Evolutionary conservation across 2,888 invertebrate species (phyloP).

Genomic region (Crioceris asparagi): DNA sequence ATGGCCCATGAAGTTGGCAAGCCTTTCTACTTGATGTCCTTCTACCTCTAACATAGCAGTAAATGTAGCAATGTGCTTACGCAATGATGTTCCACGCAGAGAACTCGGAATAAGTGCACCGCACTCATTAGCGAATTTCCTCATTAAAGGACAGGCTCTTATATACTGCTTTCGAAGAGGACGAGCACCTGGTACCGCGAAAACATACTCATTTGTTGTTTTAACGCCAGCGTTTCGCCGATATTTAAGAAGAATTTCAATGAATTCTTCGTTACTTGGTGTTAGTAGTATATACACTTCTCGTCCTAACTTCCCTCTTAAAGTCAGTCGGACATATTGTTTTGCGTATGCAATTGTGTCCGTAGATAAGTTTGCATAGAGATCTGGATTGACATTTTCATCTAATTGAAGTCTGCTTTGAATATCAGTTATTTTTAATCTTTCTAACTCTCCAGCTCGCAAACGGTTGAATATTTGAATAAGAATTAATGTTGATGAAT

Average conservation of each 20-base stretch:
- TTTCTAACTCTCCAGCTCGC: not conserved
- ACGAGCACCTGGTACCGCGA: not conserved
- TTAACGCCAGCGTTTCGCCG: not conserved
- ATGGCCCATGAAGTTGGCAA: not conserved
- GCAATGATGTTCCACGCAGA: not conserved
- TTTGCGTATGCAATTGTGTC: not conserved
- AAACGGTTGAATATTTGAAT: not conserved
- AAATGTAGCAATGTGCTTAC: not conserved
- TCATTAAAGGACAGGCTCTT: not conserved
- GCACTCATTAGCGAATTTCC: not conserved
- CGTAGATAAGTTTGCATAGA: not conserved
- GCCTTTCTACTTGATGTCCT: not conserved
- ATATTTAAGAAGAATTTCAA: not conserved
- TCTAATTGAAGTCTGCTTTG: not conserved
- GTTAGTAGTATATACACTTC: not conserved
- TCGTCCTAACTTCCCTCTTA: not conserved
- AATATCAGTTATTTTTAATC: not conserved
- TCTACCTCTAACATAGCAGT: not conserved
- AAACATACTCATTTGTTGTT: not conserved
- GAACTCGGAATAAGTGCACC: not conserved
- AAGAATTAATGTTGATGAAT: not conserved
- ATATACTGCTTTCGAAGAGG: not conserved
- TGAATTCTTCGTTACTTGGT: not conserved
- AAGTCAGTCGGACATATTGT: not conserved
- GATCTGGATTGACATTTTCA: not conserved